Evolutionary conservation across 2,888 invertebrate genomes (phyloP), one percentile per base, ranked within the genome.

Genomic region (Diaphora mendica): DNA sequence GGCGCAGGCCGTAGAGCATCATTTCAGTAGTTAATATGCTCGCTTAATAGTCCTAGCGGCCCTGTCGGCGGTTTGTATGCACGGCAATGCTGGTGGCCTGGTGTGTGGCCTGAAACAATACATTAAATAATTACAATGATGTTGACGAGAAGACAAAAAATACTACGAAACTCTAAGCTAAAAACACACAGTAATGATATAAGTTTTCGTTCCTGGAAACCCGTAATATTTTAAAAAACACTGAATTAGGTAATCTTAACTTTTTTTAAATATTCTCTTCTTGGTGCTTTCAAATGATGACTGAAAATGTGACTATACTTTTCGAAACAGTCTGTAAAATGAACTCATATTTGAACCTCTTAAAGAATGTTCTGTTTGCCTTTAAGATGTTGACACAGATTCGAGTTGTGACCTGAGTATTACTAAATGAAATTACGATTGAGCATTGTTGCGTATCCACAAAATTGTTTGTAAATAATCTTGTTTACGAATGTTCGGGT

Each of bases 401-500:
- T n/a, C 15, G 17, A 55, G 26, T 55, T 55, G 17, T 39, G 68
- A 68, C 55, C 68, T 39, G n/a, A 55, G 51, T n/a, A 26, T 39
- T 39, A 26, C 59, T 69, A 69, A 68, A 69, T 39, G 59, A 23
- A 8, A 35, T 69, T 15, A 26, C 35, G 55, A 59, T 48, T 48
- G 48, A 33, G 13, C 67, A 44, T 69, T 69, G 68, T 26, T 67
- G 17, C 4, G 26, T 59, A 67, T 33, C 17, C 68, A 55, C 9
- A 69, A 39, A 69, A 55, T 51, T 68, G 68, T 55, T 55, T 55
- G n/a, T 35, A 39, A n/a, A 55, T 23, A 68, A 68, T 39, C 48
- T 13, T 55, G 68, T 68, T 30, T 51, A 68, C 35, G 39, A 68
- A 68, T 68, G 8, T 35, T 55, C 20, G 39, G 68, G 68, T 35